Percentiles rank a stretch among this genome's conserved stretches.
Evolutionary conservation across 1,140 invertebrate genomes (phyloP).

Genomic region (Caerostris extrusa): DNA sequence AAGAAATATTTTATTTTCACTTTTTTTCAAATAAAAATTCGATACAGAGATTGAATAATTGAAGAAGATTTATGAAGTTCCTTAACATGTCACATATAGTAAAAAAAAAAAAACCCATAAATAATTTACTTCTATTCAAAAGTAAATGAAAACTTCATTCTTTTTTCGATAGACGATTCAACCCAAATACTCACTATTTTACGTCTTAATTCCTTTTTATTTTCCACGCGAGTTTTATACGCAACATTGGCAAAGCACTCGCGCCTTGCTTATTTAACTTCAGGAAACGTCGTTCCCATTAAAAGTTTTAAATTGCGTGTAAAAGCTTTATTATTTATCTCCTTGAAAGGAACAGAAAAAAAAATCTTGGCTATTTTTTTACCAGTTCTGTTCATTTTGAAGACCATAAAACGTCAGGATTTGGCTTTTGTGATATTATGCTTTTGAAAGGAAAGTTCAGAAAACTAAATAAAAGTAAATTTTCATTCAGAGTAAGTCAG

Average conservation of each 20-base stretch:
- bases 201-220: not conserved
- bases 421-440: not conserved
- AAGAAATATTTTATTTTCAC: not conserved
- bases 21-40: no score
- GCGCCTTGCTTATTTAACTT: not conserved
- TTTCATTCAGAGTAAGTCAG: not conserved
- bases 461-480: not conserved
- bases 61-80: not conserved
- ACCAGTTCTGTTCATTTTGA: not conserved
- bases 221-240: not conserved
- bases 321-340: not conserved
- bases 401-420: not conserved
- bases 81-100: not conserved
- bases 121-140: not conserved
- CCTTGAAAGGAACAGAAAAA: not conserved
- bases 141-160: not conserved
- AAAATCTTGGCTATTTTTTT: not conserved
- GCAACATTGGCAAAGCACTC: not conserved
- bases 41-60: not conserved
- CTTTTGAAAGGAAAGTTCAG: not conserved
- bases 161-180: not conserved
- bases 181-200: not conserved
- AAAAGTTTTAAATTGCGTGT: slow-evolving; percentile 11
- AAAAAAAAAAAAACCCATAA: not conserved
- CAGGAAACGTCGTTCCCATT: not conserved